Evolutionary conservation across 2,888 invertebrate species (phyloP).

Genomic region (Argyresthia goedartella): DNA sequence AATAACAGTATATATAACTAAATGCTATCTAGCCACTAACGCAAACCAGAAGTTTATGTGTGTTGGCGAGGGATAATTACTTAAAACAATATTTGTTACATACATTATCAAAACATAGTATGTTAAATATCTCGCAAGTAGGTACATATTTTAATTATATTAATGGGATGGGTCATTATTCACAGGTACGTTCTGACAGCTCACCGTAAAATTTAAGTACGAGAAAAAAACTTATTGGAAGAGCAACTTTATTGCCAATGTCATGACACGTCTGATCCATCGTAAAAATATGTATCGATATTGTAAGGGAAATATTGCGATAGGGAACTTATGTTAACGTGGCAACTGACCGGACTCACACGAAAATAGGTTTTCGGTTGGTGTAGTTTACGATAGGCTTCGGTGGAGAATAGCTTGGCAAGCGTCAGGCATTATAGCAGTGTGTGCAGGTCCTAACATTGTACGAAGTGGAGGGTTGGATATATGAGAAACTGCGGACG

Average conservation of each 20-base stretch:
- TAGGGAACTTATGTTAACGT: conserved; percentile 5
- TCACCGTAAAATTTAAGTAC: background rate
- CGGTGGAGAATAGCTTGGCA: conserved; percentile 3
- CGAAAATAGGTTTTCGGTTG: conserved; percentile 2
- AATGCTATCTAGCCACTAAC: no score
- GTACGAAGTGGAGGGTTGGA: background rate
- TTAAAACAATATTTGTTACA: no score
- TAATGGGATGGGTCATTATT: background rate
- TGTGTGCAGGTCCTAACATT: conserved; percentile 1
- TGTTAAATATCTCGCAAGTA: no score
- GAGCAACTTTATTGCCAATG: conserved; percentile 4
- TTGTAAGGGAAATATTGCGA: conserved; percentile 4
- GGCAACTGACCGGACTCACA: conserved; percentile 1
- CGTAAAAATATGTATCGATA: conserved; percentile 8
- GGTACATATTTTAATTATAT: no score
- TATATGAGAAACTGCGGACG: background rate
- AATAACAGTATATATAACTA: no score
- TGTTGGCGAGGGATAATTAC: no score
- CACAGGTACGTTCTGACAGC: no score
- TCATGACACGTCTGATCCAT: conserved; percentile 6
- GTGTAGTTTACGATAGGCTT: background rate
- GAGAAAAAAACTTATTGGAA: conserved; percentile 6
- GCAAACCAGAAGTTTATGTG: no score
- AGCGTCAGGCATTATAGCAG: background rate
- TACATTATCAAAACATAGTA: no score